Evolutionary conservation across 2,888 invertebrate genomes (phyloP).

Genomic region (Syritta pipiens): DNA sequence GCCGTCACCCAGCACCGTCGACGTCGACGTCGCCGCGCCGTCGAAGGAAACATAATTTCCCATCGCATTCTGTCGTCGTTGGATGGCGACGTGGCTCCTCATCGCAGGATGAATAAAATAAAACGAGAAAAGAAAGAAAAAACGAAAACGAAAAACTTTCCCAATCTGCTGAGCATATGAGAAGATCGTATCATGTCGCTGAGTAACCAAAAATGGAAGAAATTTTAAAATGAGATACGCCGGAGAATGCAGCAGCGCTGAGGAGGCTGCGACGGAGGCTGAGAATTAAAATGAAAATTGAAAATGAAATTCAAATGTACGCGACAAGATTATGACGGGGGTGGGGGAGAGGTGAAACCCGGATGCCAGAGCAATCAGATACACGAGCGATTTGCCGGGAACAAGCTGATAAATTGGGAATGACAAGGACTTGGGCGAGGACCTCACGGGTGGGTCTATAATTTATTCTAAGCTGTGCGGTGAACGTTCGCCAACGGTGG

Average conservation of each 20-base stretch:
- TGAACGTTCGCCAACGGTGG: no score
- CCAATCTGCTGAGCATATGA: conserved; percentile 50
- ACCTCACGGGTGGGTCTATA: no score
- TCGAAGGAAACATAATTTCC: conserved; percentile 18
- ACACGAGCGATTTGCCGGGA: no score
- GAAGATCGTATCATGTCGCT: conserved; percentile 51
- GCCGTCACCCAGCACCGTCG: background rate
- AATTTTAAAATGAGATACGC: conserved; percentile 31
- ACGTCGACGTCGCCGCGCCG: background rate
- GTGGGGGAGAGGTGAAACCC: no score
- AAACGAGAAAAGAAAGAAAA: background rate
- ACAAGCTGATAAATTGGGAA: no score
- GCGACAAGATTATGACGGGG: conserved; percentile 13
- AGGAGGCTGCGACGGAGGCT: background rate
- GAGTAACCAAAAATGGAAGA: conserved; percentile 49
- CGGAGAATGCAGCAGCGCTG: background rate
- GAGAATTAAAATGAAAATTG: conserved; percentile 44
- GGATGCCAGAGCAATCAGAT: no score
- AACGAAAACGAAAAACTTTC: conserved; percentile 38
- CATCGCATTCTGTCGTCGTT: conserved; percentile 1
- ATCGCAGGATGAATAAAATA: no score
- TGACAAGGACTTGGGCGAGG: no score
- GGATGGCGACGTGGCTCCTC: background rate
- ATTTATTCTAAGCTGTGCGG: no score
- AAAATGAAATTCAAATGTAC: conserved; percentile 30